Percentiles rank a stretch among this genome's conserved stretches.
Conservation (phyloP, 2,113 vertebrate genomes). For the Callocephalon fimbriatum region DNA sequence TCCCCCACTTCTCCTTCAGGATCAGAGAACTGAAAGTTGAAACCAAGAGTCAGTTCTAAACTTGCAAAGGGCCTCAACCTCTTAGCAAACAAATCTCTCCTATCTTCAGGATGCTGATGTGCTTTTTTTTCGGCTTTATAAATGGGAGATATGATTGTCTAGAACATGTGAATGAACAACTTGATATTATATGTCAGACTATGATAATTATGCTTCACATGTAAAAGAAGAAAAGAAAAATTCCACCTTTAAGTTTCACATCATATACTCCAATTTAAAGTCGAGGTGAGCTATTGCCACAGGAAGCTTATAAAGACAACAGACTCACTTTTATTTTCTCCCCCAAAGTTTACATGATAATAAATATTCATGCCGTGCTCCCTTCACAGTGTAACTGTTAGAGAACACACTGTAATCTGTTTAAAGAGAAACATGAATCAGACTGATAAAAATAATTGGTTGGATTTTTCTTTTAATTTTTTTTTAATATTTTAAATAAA, state of each 20-base stretch:
- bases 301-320: slow-evolving; percentile 60
- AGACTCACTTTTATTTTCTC: slow-evolving; percentile 47
- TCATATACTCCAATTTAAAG: not conserved
- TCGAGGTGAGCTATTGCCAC: not conserved
- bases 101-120: not conserved
- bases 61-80: not conserved
- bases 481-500: slow-evolving; percentile 78
- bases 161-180: not conserved
- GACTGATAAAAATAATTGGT: slow-evolving; percentile 83
- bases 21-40: not conserved
- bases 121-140: not conserved
- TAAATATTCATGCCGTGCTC: slow-evolving; percentile 78
- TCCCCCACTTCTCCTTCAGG: not conserved
- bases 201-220: not conserved
- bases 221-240: not conserved
- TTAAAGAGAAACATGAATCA: slow-evolving; percentile 83
- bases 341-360: slow-evolving; percentile 63
- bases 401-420: slow-evolving; percentile 80
- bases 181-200: not conserved
- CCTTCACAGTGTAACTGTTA: slow-evolving; percentile 75
- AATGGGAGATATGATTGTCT: not conserved
- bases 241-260: not conserved
- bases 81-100: not conserved
- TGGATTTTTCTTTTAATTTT: slow-evolving; percentile 76
- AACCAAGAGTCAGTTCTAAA: not conserved